phyloP scores from a whole-genome alignment of 2,113 vertebrate species.

The Sinocyclocheilus anshuiensis region DNA sequence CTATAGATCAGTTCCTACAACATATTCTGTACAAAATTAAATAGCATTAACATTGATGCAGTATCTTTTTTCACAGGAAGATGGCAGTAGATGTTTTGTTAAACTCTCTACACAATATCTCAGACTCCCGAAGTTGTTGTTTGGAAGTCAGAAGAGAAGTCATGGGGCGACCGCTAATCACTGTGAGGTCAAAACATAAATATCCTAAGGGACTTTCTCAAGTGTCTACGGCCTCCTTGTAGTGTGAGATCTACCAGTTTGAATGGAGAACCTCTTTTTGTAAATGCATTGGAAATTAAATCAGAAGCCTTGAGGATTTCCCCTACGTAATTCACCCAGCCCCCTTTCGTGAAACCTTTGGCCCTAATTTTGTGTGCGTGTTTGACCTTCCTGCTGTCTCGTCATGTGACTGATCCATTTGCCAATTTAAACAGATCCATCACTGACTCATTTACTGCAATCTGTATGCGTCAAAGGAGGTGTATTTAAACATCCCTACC shows the following conservation, averaged over 20 bases:
- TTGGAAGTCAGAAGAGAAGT: slow-evolving; percentile 58
- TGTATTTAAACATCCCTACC: background rate
- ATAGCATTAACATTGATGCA: background rate
- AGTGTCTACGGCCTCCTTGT: slow-evolving; percentile 64
- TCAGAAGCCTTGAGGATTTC: slow-evolving; percentile 70
- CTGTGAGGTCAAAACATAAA: slow-evolving; percentile 65
- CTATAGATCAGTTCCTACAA: background rate
- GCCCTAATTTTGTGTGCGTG: slow-evolving; percentile 21
- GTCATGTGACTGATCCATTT: background rate
- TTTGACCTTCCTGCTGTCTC: background rate
- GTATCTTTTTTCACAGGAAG: slow-evolving; percentile 56
- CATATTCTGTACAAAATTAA: background rate
- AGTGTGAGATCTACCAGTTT: slow-evolving; percentile 70
- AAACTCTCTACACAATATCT: slow-evolving; percentile 9
- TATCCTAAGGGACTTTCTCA: slow-evolving; percentile 69
- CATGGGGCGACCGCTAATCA: slow-evolving; percentile 63
- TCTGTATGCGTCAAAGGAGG: background rate
- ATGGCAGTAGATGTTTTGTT: slow-evolving; percentile 66
- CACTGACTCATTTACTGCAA: background rate
- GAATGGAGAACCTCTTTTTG: slow-evolving; percentile 66
- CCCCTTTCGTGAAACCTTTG: slow-evolving; percentile 44
- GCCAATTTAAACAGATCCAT: slow-evolving; percentile 4
- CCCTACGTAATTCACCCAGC: slow-evolving; percentile 46
- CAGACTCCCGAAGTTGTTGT: slow-evolving; percentile 18
- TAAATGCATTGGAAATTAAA: slow-evolving; percentile 73